Base-by-base conservation (phyloP, 1,140 invertebrate species). In the Drosophila bocki region DNA sequence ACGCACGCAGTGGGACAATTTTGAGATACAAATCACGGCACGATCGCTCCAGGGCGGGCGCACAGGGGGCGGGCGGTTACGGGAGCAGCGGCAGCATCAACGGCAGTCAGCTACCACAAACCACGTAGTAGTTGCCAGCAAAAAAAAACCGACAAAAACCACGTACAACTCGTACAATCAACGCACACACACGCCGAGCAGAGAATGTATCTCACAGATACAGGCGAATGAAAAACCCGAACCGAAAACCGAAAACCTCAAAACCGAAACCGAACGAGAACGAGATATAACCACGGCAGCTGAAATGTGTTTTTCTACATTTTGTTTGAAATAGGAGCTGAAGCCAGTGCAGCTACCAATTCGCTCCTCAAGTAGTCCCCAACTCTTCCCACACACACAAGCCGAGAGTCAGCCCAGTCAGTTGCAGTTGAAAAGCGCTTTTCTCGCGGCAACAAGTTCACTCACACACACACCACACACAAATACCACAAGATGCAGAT, bases 291-390 rank as follows among this genome's bases (percentile, higher is more conserved):
- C 48, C 88, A 85, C 85, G 86, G 85, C 85, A 88, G 82, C 86
- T 90, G 86, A 90, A 91, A 90, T 90, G 86, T 90, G 90, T 92
- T 92, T 92, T 91, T 86, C 88, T 92, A 91, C 85, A 92, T 92
- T 92, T 90, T 92, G 91, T 91, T 92, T 92, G 91, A 92, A 92
- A 92, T 92, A 91, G 91, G 91, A 92, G 91, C 91, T 92, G 91
- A 92, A 91, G 91, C 91, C 85, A 91, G 91, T 92, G 91, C 91
- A 92, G 91, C 91, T 92, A 92, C 91, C 91, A 92, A 91, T 87
- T 92, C 88, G 91, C 91, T 92, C 91, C 91, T 92, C 91, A 91
- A 92, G 91, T 92, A 92, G 91, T 92, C 91, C 91, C 88, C 86
- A 92, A 87, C 91, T 92, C 91, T 92, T 91, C 91, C 91, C 91